Conservation (phyloP, 2,113 vertebrate genomes). For the Thamnophis sirtalis region DNA sequence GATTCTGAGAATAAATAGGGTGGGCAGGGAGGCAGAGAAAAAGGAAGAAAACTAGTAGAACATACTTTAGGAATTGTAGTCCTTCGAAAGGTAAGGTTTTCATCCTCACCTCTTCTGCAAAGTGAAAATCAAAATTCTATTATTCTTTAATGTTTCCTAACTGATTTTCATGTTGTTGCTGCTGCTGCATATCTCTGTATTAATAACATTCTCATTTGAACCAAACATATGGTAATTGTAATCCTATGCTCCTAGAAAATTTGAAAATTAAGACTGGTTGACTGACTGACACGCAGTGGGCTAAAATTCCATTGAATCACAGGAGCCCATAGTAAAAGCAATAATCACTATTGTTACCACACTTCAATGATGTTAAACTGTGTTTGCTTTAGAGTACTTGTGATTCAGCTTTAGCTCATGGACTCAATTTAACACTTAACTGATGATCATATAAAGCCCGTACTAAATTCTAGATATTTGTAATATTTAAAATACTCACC, state of each 20-base stretch:
- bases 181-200: background rate
- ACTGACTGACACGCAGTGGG: background rate
- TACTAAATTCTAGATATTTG: background rate
- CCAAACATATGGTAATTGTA: background rate
- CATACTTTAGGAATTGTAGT: background rate
- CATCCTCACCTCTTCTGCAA: background rate
- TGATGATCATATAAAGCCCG: background rate
- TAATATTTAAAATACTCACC: background rate
- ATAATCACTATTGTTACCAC: background rate
- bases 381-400: background rate
- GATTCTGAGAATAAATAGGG: background rate
- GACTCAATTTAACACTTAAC: background rate
- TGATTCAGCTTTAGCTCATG: background rate
- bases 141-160: background rate
- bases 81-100: background rate
- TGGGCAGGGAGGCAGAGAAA: background rate
- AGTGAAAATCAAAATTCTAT: background rate
- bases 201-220: background rate
- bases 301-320: background rate
- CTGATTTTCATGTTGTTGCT: background rate
- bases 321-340: background rate
- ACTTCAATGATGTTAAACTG: background rate
- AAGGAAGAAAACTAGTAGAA: background rate
- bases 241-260: background rate
- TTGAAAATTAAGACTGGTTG: background rate